Conservation (phyloP, 1,140 invertebrate species). For the Grapholita molesta region DNA sequence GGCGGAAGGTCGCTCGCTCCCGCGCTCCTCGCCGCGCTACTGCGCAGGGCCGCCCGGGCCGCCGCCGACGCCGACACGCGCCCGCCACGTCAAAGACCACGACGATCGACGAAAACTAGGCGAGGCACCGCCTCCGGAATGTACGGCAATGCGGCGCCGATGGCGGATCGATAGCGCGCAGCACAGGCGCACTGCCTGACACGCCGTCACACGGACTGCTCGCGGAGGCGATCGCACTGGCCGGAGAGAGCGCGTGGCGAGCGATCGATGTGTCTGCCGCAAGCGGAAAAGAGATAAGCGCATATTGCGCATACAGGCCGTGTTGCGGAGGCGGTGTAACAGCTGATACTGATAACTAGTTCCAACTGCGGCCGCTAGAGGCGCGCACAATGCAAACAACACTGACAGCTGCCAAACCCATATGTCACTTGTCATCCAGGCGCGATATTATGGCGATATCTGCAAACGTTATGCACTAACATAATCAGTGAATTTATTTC, state of each 20-base stretch:
- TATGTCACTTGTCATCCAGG: neutral
- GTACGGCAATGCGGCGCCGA: slow-evolving; percentile 75
- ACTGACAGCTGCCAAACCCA: slow-evolving; percentile 28
- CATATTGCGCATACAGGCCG: slow-evolving; percentile 59
- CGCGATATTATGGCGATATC: neutral
- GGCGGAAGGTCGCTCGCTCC: slow-evolving; percentile 60
- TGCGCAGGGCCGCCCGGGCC: slow-evolving; percentile 65
- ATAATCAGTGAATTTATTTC: neutral
- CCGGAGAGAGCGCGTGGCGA: slow-evolving; percentile 53
- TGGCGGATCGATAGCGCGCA: slow-evolving; percentile 69
- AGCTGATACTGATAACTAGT: slow-evolving; percentile 42
- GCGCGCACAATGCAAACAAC: slow-evolving; percentile 47
- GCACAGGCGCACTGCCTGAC: slow-evolving; percentile 66
- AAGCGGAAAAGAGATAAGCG: slow-evolving; percentile 65
- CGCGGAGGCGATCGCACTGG: slow-evolving; percentile 34
- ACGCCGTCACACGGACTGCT: slow-evolving; percentile 37
- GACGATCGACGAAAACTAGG: slow-evolving; percentile 71
- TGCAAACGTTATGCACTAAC: neutral
- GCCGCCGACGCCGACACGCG: slow-evolving; percentile 69
- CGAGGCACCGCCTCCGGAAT: slow-evolving; percentile 74
- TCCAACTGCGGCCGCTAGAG: slow-evolving; percentile 37
- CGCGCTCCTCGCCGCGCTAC: slow-evolving; percentile 54
- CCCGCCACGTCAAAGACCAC: slow-evolving; percentile 45
- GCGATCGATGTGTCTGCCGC: slow-evolving; percentile 52
- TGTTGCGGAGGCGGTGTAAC: slow-evolving; percentile 40